Conservation (phyloP, 2,797 vertebrate genomes). For the Heliangelus exortis region DNA sequence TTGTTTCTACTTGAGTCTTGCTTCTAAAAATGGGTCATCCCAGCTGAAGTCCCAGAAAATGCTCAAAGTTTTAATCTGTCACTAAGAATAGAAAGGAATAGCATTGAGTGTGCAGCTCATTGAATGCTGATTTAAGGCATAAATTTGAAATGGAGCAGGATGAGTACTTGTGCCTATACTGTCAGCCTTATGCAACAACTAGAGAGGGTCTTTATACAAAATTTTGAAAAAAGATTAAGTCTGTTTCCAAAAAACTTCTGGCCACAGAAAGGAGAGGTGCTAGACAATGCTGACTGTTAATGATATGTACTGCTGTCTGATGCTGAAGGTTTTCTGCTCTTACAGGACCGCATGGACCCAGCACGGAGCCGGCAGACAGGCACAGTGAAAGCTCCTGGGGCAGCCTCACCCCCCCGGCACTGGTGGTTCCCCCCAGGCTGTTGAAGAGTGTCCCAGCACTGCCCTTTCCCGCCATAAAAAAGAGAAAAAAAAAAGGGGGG, state of each 20-base stretch:
- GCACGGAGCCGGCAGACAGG: fast-evolving
- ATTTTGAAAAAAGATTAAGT: not conserved
- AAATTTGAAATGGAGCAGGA: not conserved
- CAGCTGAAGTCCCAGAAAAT: not conserved
- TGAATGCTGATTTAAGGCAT: not conserved
- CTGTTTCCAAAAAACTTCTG: not conserved
- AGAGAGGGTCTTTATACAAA: not conserved
- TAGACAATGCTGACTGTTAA: not conserved
- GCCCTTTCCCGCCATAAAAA: not conserved
- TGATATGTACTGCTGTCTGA: not conserved
- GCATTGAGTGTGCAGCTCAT: not conserved
- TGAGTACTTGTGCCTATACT: not conserved
- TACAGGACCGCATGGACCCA: fast-evolving
- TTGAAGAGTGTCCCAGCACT: not conserved
- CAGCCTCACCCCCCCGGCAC: not conserved
- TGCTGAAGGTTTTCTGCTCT: not conserved
- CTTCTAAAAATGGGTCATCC: not conserved
- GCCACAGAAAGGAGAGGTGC: not conserved
- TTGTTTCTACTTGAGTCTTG: not conserved
- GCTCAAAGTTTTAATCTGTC: not conserved
- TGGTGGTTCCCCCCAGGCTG: not conserved
- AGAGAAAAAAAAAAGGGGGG: too few species aligned
- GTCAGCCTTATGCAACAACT: not conserved
- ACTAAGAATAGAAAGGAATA: not conserved
- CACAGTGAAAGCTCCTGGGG: not conserved